Percentiles rank a stretch among this genome's conserved stretches.
Evolutionary conservation across 1,140 invertebrate species (phyloP).

Genomic region (Chlorops oryzae): DNA sequence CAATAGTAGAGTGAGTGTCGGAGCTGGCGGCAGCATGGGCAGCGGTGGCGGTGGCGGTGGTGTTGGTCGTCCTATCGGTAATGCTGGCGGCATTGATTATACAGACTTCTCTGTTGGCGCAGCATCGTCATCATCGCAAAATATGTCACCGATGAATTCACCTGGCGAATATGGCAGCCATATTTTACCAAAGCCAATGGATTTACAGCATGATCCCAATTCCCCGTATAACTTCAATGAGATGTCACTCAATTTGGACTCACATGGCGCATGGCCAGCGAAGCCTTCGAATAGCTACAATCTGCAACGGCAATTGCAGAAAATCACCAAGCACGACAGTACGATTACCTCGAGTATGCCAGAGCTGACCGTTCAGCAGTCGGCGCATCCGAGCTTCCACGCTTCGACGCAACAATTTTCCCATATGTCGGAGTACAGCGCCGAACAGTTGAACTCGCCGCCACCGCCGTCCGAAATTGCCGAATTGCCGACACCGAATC

Average conservation of each 20-base stretch:
- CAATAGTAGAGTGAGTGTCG: too few species aligned
- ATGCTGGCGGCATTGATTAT: slow-evolving; percentile 21
- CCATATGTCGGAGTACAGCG: slow-evolving; percentile 23
- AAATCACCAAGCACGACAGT: slow-evolving; percentile 31
- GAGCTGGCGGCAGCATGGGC: neutral
- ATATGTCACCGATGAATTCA: slow-evolving; percentile 37
- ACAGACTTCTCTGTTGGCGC: slow-evolving; percentile 38
- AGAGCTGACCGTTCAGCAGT: slow-evolving; percentile 22
- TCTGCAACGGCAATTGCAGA: slow-evolving; percentile 33
- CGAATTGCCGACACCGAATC: slow-evolving; percentile 40
- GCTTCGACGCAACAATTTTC: slow-evolving; percentile 13
- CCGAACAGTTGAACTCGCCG: slow-evolving; percentile 31
- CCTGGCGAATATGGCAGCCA: slow-evolving; percentile 40
- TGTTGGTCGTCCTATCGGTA: neutral
- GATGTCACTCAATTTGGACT: slow-evolving; percentile 41
- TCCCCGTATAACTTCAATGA: slow-evolving; percentile 44
- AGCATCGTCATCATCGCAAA: slow-evolving; percentile 37
- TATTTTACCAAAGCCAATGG: slow-evolving; percentile 33
- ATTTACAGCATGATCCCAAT: slow-evolving; percentile 41
- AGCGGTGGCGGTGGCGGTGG: too few species aligned
- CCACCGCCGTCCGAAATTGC: slow-evolving; percentile 25
- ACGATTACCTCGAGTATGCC: slow-evolving; percentile 42
- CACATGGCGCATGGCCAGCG: slow-evolving; percentile 34
- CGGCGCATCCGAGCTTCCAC: slow-evolving; percentile 5
- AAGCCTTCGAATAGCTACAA: slow-evolving; percentile 37